These are phyloP conservation scores for Parnassius glacialis DNA, from an alignment of 2,888 invertebrate species.

Conservation along the genomic window DNA sequence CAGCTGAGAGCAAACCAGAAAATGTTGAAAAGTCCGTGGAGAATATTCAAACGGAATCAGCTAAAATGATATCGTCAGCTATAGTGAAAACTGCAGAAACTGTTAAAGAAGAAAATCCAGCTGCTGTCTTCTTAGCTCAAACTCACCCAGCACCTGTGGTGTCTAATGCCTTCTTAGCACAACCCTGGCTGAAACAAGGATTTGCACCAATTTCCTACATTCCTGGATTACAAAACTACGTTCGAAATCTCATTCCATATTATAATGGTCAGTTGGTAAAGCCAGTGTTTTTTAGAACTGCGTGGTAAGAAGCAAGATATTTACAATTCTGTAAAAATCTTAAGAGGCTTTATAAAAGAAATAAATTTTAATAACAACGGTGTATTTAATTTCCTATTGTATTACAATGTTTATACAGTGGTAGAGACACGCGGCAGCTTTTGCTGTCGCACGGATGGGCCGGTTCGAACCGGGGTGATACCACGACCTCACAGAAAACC, in stretches of 20 bases:
- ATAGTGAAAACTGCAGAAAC: too few species aligned
- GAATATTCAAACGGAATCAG: slow-evolving; percentile 35
- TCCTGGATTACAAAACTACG: slow-evolving; percentile 16
- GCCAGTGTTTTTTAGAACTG: slow-evolving; percentile 9
- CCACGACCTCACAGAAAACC: too few species aligned
- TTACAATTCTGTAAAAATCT: slow-evolving; percentile 4
- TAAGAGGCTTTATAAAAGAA: slow-evolving; percentile 3
- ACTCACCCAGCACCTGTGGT: too few species aligned
- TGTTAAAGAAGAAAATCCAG: too few species aligned
- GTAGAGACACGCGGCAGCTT: too few species aligned
- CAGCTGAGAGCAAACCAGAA: slow-evolving; percentile 22
- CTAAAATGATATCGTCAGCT: slow-evolving; percentile 24
- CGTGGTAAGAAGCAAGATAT: slow-evolving; percentile 15
- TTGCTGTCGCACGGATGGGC: too few species aligned
- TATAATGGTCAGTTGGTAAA: slow-evolving; percentile 11
- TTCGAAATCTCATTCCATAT: neutral
- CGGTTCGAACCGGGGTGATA: too few species aligned
- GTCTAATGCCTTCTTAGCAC: slow-evolving; percentile 9
- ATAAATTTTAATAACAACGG: slow-evolving; percentile 8
- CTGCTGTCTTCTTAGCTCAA: too few species aligned
- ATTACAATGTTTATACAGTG: neutral
- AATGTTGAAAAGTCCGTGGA: slow-evolving; percentile 31
- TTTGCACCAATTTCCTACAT: slow-evolving; percentile 17
- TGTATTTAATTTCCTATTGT: slow-evolving; percentile 15
- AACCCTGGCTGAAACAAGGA: slow-evolving; percentile 18